These are phyloP conservation scores for Drosophila anomalata DNA, from an alignment of 2,888 invertebrate species.

Conservation along the genomic window DNA sequence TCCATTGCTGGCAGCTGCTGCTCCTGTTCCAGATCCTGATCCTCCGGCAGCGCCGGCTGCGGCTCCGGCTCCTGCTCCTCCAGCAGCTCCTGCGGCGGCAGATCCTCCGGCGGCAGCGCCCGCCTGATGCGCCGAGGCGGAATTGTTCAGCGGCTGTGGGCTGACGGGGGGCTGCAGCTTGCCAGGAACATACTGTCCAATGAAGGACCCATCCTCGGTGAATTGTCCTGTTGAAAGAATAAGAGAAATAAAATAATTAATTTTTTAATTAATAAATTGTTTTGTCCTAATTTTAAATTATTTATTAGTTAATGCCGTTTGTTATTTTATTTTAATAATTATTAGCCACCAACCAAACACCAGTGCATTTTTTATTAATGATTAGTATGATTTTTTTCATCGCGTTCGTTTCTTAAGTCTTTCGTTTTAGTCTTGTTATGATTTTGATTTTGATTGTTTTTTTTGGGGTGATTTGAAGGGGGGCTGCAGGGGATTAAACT, in stretches of 20 bases:
- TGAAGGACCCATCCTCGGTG: constrained; percentile 98
- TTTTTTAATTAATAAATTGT: neutral
- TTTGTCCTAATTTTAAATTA: neutral
- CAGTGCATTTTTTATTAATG: constrained; percentile 17
- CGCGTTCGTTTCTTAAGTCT: neutral
- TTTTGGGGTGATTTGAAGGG: neutral
- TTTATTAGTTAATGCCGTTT: neutral
- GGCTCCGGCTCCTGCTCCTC: constrained; percentile 71
- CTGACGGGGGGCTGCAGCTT: constrained; percentile 87
- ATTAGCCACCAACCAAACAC: constrained; percentile 49
- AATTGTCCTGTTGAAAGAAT: constrained; percentile 87
- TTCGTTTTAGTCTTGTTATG: constrained; percentile 17
- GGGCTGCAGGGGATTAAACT: constrained; percentile 6
- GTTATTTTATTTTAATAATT: neutral
- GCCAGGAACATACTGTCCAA: constrained; percentile 97
- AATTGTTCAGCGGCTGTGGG: constrained; percentile 81
- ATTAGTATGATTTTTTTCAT: constrained; percentile 5
- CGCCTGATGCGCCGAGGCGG: constrained; percentile 74
- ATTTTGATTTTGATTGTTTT: neutral
- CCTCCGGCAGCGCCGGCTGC: constrained; percentile 60
- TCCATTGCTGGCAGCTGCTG: neutral
- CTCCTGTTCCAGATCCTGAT: constrained; percentile 48
- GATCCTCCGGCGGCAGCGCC: constrained; percentile 18
- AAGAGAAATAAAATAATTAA: neutral
- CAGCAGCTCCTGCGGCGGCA: constrained; percentile 10